Evolutionary conservation across 2,797 vertebrate genomes (phyloP).

Genomic region (Okamejei kenojei): DNA sequence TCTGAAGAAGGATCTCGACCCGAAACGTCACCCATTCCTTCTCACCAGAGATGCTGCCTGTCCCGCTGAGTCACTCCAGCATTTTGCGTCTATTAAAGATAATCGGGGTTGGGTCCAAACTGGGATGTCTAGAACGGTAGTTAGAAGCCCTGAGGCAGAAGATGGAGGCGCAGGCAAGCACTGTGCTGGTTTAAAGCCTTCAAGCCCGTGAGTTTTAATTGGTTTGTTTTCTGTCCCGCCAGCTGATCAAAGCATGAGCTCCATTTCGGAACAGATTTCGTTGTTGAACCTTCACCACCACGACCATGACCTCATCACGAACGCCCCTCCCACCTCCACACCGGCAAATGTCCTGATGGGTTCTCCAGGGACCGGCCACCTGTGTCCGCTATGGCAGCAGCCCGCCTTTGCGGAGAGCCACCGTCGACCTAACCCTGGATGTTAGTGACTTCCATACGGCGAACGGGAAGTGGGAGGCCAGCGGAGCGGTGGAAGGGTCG

Average conservation of each 20-base stretch:
- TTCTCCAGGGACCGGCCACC: constrained; percentile 43
- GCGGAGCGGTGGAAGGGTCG: constrained; percentile 39
- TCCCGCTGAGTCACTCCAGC: too few species aligned
- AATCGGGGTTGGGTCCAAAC: too few species aligned
- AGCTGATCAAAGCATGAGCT: constrained; percentile 10
- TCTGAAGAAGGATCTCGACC: too few species aligned
- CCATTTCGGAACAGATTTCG: background rate
- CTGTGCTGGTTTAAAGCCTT: too few species aligned
- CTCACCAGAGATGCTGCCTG: too few species aligned
- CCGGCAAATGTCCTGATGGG: constrained; percentile 56
- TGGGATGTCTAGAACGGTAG: too few species aligned
- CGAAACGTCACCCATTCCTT: too few species aligned
- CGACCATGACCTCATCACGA: constrained; percentile 61
- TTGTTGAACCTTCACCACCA: constrained; percentile 51
- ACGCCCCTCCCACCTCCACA: constrained; percentile 65
- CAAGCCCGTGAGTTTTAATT: too few species aligned
- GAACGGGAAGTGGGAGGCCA: constrained; percentile 48
- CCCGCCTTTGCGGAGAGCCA: constrained; percentile 57
- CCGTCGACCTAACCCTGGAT: background rate
- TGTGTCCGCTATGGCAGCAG: constrained; percentile 47
- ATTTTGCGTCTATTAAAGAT: too few species aligned
- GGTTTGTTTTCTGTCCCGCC: background rate
- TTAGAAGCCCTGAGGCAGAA: too few species aligned
- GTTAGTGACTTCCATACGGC: constrained; percentile 40
- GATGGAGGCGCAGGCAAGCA: too few species aligned